Base-by-base conservation (phyloP, 1,140 invertebrate species). In the Batillaria attramentaria region DNA sequence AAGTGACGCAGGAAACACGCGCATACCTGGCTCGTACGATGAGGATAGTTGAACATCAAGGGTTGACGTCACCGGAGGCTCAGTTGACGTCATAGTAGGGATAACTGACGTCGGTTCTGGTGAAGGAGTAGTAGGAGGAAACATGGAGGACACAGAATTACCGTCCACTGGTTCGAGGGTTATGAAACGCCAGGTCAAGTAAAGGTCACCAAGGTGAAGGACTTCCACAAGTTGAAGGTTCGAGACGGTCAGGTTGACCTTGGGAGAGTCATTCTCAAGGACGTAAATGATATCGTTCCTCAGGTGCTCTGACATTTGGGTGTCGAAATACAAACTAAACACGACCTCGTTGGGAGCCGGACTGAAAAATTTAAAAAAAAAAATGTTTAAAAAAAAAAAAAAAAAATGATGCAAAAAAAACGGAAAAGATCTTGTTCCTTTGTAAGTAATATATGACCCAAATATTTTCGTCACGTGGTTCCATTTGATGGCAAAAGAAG, bases 141-240 rank as follows among this genome's bases (percentile, higher is more conserved):
- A n/a, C n/a, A n/a, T n/a, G n/a, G n/a, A n/a, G n/a, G n/a, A n/a
- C n/a, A n/a, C n/a, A n/a, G n/a, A n/a, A n/a, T n/a, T n/a, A 24
- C 24, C 57, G 10, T 5, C 57, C 2, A 28, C n/a, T 5, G 73
- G 73, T 33, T 62, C 73, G 8, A 75, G 73, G 31, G 35, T 18
- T 0, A 75, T 75, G 46, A 33, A 6, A 24, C 73, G 50, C 39
- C 28, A 57, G 37, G 37, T 75, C n/a, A 75, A 24, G 73, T 62
- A 75, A 5, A 75, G 54, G 54, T 75, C 73, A 16, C 73, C 73
- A 0, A 75, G 73, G 73, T 75, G 73, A 57, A 75, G 35, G 57
- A 75, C 73, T 35, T 75, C 73, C 73, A 75, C 39, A 2, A 42
- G 8, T 4, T 65, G 73, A 41, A 31, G 33, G 5, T 39, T 39